These are phyloP conservation scores for Aphelenchoides besseyi DNA, from an alignment of 1,140 invertebrate genomes.

Conservation along the genomic window DNA sequence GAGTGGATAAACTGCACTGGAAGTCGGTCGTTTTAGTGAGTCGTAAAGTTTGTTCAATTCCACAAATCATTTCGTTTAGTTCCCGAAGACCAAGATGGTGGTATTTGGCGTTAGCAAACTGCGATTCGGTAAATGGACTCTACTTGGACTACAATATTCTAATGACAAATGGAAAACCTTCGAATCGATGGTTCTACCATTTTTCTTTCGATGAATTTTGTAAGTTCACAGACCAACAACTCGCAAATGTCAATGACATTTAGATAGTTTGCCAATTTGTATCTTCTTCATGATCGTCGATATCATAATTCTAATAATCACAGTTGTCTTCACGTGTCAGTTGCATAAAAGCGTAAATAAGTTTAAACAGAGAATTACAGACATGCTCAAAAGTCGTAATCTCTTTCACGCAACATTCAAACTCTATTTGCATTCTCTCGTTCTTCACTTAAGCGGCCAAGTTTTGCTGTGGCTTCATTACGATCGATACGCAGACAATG, in stretches of 20 bases:
- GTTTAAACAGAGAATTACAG: constrained; percentile 63
- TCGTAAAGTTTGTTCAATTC: not conserved
- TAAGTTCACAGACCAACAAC: constrained; percentile 66
- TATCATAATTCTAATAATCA: constrained; percentile 66
- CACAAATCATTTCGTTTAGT: constrained; percentile 35
- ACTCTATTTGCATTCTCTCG: constrained; percentile 74
- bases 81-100: constrained; percentile 62
- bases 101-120: constrained; percentile 62
- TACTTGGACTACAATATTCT: constrained; percentile 72
- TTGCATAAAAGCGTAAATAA: constrained; percentile 12
- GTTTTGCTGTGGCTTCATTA: constrained; percentile 71
- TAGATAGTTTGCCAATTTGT: constrained; percentile 75
- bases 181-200: constrained; percentile 77
- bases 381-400: constrained; percentile 73
- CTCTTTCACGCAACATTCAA: constrained; percentile 83
- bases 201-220: constrained; percentile 89
- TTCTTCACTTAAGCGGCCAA: constrained; percentile 69
- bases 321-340: constrained; percentile 34
- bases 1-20: constrained; percentile 57
- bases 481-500: constrained; percentile 72
- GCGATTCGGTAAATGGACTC: constrained; percentile 50
- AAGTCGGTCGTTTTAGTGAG: constrained; percentile 46
- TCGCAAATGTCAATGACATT: constrained; percentile 51
- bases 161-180: constrained; percentile 76
- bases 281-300: constrained; percentile 70